These are phyloP conservation scores for Desmodus rotundus DNA, from an alignment of 2,113 vertebrate species.

Conservation along the genomic window DNA sequence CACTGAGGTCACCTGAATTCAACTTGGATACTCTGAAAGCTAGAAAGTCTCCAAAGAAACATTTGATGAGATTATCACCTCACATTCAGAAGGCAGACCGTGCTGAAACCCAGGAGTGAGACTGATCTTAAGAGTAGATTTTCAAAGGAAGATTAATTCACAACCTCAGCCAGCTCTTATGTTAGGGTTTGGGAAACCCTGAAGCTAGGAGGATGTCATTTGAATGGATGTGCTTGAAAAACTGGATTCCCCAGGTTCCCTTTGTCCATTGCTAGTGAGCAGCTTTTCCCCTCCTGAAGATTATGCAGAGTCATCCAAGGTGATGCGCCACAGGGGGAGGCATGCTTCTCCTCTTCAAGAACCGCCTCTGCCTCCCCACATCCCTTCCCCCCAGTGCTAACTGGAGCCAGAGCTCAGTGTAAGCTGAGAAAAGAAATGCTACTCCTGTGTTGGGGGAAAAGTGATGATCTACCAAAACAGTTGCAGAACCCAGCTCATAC, in stretches of 20 bases:
- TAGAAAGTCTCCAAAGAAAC: neutral
- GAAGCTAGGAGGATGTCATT: neutral
- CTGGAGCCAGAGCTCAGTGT: neutral
- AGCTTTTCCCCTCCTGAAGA: neutral
- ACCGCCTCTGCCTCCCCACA: neutral
- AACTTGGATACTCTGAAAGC: neutral
- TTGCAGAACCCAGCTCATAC: neutral
- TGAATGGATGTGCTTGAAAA: neutral
- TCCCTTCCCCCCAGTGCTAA: neutral
- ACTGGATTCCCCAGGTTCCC: neutral
- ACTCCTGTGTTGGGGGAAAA: neutral
- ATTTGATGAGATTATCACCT: neutral
- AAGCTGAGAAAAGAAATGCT: neutral
- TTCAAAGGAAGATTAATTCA: neutral
- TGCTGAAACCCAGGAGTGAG: neutral
- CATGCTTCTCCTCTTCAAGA: neutral
- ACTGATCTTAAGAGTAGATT: neutral
- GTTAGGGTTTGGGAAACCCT: neutral
- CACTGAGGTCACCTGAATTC: neutral
- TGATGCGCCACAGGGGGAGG: neutral
- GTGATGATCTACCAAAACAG: neutral
- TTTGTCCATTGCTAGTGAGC: neutral
- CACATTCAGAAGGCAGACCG: neutral
- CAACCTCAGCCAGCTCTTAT: neutral
- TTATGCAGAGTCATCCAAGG: neutral